Base-by-base conservation (phyloP, 2,888 invertebrate species). In the Ypsolopha scabrella region DNA sequence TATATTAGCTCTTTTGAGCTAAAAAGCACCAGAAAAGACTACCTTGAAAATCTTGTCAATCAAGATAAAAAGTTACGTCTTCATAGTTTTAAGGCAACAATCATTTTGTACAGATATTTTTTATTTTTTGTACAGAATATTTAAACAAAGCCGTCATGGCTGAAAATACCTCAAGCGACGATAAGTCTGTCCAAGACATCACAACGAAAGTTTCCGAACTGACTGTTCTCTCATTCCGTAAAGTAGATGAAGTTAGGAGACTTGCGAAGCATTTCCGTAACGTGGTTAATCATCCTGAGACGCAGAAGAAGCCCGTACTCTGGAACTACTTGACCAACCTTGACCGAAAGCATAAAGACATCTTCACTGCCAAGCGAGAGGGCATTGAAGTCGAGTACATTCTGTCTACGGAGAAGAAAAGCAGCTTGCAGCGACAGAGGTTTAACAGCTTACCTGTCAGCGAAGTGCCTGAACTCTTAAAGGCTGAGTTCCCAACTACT, bases 361-460 rank as follows among this genome's bases (percentile, higher is more conserved):
- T 81, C 11, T 82, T 74, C 57, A 59, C 73, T 7, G 74, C 73
- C 54, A 75, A 72, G 54, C 71, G 83, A 2, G 86, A 86, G 1
- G 64, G 64, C 3, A 77, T 82, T 0, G 80, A 83, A 53, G 86
- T 86, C 0, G 86, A 86, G 56, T 86, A 83, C 55, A 83, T 86
- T 37, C 82, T 83, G 56, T 81, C 85, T 0, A 85, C 86, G 2
- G 86, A 83, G 55, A 86, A 85, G 59, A 85, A 83, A 47, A 82
- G 80, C 56, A 77, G 71, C 51, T 54, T 85, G 7, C 86, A 86
- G 34, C 56, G 86, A 24, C 86, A 86, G 57, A 65, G 86, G 3
- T 86, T 86, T 53, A 86, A 86, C 57, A 86, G 86, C 56, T 63
- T 86, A 11, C 85, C 83, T 4, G 77, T 86, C 0, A 80, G 79